phyloP scores from a whole-genome alignment of 2,888 invertebrate genomes.

The Cheilosia soror region DNA sequence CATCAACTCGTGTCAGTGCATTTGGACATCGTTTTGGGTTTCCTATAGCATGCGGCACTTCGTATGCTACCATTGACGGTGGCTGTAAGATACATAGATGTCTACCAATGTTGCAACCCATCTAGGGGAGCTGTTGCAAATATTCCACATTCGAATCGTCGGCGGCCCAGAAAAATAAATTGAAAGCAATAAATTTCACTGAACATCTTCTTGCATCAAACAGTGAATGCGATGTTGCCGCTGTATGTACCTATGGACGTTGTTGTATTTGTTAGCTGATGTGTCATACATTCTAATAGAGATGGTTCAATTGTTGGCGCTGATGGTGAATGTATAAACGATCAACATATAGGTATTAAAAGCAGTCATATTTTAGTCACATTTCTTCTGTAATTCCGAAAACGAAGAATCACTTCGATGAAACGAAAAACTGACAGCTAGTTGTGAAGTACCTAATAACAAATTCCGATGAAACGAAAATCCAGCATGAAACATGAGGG shows the following conservation, averaged over 20 bases:
- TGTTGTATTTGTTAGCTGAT: neutral
- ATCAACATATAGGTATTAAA: no score
- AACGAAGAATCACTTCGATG: no score
- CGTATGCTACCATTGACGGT: conserved; percentile 12
- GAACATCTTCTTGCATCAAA: conserved; percentile 43
- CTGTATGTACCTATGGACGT: neutral
- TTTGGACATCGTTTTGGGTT: conserved; percentile 34
- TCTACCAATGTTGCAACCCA: conserved; percentile 40
- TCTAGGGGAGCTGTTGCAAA: conserved; percentile 4
- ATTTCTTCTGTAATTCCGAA: no score
- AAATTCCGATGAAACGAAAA: no score
- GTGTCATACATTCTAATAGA: neutral
- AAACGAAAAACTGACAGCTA: no score
- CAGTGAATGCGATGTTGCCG: neutral
- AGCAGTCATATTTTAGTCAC: no score
- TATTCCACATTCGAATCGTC: conserved; percentile 39
- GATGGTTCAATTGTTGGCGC: conserved; percentile 19
- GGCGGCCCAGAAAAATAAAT: conserved; percentile 65
- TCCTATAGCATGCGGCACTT: conserved; percentile 22
- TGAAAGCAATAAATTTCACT: conserved; percentile 62
- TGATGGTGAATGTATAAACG: neutral
- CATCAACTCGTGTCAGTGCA: neutral
- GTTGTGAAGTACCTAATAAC: no score
- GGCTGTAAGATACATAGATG: conserved; percentile 1
- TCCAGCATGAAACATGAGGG: no score